Base-by-base conservation (phyloP, 2,888 invertebrate species). In the Xestia xanthographa region DNA sequence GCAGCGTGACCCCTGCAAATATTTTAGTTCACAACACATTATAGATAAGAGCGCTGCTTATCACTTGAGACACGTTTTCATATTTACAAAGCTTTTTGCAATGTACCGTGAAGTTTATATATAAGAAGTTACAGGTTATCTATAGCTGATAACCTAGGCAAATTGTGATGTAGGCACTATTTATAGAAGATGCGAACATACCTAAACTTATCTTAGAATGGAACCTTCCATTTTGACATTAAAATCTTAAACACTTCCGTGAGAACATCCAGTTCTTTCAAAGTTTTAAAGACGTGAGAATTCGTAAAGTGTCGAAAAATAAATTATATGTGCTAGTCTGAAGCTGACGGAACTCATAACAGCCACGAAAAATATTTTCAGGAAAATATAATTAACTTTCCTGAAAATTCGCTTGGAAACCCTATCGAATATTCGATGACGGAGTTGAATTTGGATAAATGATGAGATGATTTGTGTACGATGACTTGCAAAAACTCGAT, bases 111-210 rank as follows among this genome's bases (percentile, higher is more conserved):
- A 66, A 60, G 34, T 66, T 69, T 70, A 69, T 62, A 58, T 79
- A 58, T 53, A 69, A 69, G 48, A 71, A 75, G 66, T 56, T 22
- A 62, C 29, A 75, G 65, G 58, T 76, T 83, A 83, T 85, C 85
- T 72, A 11, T 60, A 53, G 5, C 14, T 76, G 82, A 83, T 83
- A 85, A 82, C 82, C 70, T 67, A 63, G 8, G 63, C 66, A 76
- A 72, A 85, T 53, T 72, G 20, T 79, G 65, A 80, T 62, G 48
- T 60, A 50, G 38, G 34, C 50, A 45, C 11, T 84, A 75, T 74
- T 72, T 72, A 80, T 84, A 71, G 26, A 50, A 38, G 62, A 22
- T 29, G 26, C 38, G 38, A 22, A 22, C 12, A 38, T 38, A 38
- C 20, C 20, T 60, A 60, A 67, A 50, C 48, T 41, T 26, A 50